Conservation (phyloP, 2,113 vertebrate species). For the Cyphomyrus plagiostoma region DNA sequence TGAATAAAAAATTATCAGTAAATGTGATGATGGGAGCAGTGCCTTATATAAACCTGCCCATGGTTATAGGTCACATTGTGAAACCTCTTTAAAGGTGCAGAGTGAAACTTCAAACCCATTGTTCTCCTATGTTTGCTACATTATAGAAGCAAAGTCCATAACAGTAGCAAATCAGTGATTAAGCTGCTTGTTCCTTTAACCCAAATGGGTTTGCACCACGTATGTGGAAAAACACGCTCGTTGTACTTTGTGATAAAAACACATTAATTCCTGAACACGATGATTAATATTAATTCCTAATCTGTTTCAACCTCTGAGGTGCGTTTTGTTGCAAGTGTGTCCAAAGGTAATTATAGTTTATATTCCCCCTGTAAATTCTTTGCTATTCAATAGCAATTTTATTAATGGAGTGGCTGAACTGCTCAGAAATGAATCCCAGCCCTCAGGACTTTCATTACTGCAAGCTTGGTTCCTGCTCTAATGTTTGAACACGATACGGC, state of each 20-base stretch:
- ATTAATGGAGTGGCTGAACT: background rate
- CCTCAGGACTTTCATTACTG: background rate
- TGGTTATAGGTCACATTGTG: conserved; percentile 41
- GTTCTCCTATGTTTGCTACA: conserved; percentile 29
- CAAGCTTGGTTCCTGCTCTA: conserved; percentile 40
- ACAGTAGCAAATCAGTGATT: conserved; percentile 47
- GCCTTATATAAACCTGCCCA: conserved; percentile 39
- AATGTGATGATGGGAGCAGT: conserved; percentile 37
- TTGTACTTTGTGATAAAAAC: background rate
- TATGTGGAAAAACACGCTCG: background rate
- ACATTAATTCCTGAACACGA: conserved; percentile 1
- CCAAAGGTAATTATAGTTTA: conserved; percentile 27
- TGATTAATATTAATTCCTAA: conserved; percentile 6
- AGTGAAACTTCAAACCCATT: conserved; percentile 41
- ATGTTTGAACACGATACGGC: conserved; percentile 54
- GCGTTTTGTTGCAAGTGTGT: conserved; percentile 4
- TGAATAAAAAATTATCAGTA: conserved; percentile 34
- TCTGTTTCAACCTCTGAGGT: background rate
- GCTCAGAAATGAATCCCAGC: background rate
- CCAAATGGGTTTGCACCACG: conserved; percentile 1
- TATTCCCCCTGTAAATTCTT: conserved; percentile 51
- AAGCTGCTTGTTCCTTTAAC: conserved; percentile 5
- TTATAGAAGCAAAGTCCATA: conserved; percentile 55
- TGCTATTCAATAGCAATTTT: conserved; percentile 3
- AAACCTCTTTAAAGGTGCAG: conserved; percentile 46